A percentile compares a stretch with the other conserved stretches of the same genome.
Evolutionary conservation across 2,113 vertebrate species (phyloP).

Genomic region (Oreochromis spilurus): DNA sequence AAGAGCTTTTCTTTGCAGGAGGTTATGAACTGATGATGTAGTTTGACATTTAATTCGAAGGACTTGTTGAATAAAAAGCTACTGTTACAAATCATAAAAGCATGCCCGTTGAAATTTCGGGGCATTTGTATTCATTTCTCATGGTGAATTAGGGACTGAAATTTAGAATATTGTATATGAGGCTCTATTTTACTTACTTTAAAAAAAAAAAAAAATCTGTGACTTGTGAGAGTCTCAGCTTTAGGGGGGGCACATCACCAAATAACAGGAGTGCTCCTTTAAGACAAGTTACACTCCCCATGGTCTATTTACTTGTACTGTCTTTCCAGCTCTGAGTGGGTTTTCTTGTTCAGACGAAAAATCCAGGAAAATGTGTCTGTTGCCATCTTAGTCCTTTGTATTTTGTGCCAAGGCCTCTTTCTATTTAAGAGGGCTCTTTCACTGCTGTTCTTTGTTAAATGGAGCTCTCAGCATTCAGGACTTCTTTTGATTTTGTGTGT

Average conservation of each 20-base stretch:
- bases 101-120: neutral
- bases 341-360: slow-evolving; percentile 1
- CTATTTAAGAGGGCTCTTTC: neutral
- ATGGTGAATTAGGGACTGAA: neutral
- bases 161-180: neutral
- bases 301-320: neutral
- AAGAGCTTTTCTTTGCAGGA: neutral
- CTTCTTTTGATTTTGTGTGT: neutral
- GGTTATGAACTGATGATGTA: neutral
- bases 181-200: neutral
- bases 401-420: neutral
- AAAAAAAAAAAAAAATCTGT: neutral
- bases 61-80: neutral
- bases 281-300: neutral
- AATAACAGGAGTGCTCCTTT: neutral
- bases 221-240: neutral
- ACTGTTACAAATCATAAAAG: neutral
- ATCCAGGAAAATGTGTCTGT: neutral
- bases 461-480: neutral
- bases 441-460: neutral
- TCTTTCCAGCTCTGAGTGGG: neutral
- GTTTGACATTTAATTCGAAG: neutral
- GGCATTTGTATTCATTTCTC: neutral
- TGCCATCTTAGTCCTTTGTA: neutral
- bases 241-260: neutral